phyloP scores from a whole-genome alignment of 64 coral and sea anemone species.

The Actinia tenebrosa region DNA sequence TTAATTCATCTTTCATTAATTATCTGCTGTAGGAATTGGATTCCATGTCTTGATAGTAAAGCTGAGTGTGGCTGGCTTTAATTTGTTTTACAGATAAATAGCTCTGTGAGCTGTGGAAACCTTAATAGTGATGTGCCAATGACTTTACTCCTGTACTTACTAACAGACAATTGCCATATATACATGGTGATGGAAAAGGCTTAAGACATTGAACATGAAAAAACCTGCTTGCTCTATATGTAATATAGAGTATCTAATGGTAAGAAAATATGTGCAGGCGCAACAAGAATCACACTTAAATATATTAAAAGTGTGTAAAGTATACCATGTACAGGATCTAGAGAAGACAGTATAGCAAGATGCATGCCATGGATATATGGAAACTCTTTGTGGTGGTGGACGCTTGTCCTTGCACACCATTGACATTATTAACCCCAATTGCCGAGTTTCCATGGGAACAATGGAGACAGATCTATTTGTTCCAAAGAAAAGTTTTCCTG shows the following conservation, averaged over 20 bases:
- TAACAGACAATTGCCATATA: neutral
- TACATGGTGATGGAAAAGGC: neutral
- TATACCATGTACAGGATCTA: neutral
- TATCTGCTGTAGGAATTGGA: neutral
- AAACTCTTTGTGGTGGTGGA: neutral
- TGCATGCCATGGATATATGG: neutral
- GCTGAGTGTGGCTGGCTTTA: neutral
- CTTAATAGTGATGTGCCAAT: neutral
- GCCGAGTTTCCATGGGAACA: neutral
- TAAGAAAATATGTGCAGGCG: neutral
- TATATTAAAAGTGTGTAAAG: neutral
- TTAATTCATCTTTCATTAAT: slow-evolving; percentile 3
- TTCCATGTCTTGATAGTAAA: neutral
- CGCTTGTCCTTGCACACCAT: neutral
- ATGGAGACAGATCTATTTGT: neutral
- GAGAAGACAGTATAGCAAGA: neutral
- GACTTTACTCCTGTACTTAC: neutral
- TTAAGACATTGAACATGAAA: neutral
- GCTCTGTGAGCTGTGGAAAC: neutral
- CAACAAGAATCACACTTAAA: neutral
- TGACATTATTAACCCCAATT: neutral
- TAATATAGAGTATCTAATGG: neutral
- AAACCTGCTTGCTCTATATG: neutral
- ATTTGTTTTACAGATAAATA: neutral
- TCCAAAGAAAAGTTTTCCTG: neutral